Base-by-base conservation (phyloP, 1,140 invertebrate genomes). In the Drosophila cardini region DNA sequence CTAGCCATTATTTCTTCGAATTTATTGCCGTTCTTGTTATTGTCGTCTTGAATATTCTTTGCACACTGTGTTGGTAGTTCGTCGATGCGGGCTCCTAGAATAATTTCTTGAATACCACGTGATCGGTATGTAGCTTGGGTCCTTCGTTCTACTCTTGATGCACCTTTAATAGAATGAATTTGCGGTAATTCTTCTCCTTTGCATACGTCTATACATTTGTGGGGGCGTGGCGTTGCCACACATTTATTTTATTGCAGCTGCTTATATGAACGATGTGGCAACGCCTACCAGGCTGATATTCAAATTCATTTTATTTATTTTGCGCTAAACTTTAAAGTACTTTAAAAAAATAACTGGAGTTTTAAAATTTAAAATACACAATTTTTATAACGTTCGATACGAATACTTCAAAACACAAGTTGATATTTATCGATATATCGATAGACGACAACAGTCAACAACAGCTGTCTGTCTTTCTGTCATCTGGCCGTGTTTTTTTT, bases 1-100 rank as follows among this genome's bases (percentile, higher is more conserved):
- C 72, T 86, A 13, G 90, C 79, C 83, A 90, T 87, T 46, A 38
- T 71, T 53, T 65, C 62, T 1, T 21, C 45, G 26, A 38, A 26
- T 45, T 65, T 82, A 64, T 78, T 52, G 34, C 40, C 78, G 62
- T 58, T 60, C 4, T 32, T 67, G 55, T 56, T 79, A 32, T 52
- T 65, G n/a, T 77, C 52, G 18, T 38, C 75, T 18, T 40, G 34
- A 34, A 16, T 38, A 2, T 2, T n/a, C 32, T 30, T 21, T 13
- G 4, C 1, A 15, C 5, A 26, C 2, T 21, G 55, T 58, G 15
- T 8, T 57, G 45, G n/a, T 32, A n/a, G 0, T 63, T 58, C 1
- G 10, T 56, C 30, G 7, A 32, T 16, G 16, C 38, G 73, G 10
- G 48, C 1, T 43, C 64, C 61, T 6, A 69, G 7, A 42, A 79